Conservation (phyloP, 2,113 vertebrate species). For the Leuciscus idus region DNA sequence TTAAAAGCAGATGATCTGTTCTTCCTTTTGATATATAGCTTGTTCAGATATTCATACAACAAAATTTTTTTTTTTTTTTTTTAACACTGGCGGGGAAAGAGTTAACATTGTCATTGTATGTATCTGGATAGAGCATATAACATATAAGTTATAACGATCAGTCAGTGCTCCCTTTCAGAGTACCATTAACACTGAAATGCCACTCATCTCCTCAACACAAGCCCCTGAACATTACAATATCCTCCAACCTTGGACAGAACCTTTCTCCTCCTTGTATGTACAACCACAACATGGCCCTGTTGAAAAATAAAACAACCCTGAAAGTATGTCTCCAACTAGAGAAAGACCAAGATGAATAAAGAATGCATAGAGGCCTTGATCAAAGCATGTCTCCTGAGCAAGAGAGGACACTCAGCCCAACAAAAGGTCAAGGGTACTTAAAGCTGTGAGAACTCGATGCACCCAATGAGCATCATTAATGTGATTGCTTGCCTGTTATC, state of each 20-base stretch:
- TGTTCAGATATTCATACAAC: no score
- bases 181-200: not conserved
- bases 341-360: not conserved
- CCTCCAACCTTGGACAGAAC: not conserved
- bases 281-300: not conserved
- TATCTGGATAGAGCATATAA: not conserved
- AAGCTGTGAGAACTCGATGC: conserved; percentile 38
- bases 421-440: conserved; percentile 55
- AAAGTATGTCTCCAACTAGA: conserved; percentile 5
- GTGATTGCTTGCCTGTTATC: conserved; percentile 30
- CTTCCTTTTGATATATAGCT: no score
- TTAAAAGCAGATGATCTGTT: no score
- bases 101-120: not conserved
- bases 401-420: conserved; percentile 32
- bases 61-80: no score
- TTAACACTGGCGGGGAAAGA: no score
- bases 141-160: not conserved
- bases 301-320: conserved; percentile 1
- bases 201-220: not conserved
- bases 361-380: conserved; percentile 49
- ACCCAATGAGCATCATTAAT: conserved; percentile 44
- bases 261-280: not conserved
- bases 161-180: not conserved
- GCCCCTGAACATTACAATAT: not conserved
- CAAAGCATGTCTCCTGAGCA: conserved; percentile 55